Evolutionary conservation across 35 echinoderm and acorn worm genomes (phyloP), one percentile per base, ranked within the genome.

Genomic region (Ophiothrix spiculata): DNA sequence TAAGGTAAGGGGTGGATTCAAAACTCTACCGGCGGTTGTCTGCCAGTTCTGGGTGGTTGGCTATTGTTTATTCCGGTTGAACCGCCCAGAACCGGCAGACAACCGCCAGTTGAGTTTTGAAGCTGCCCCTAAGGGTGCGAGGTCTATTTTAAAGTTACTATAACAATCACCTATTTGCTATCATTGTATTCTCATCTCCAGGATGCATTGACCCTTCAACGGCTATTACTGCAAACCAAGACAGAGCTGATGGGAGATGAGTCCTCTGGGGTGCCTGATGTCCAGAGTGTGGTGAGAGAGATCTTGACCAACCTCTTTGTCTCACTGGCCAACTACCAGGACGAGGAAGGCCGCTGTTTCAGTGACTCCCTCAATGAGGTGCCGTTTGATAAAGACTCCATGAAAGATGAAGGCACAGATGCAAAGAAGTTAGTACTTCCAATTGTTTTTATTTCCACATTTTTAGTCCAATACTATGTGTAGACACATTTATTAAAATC

Each of bases 261-360:
- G 83, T 84, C 92, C 19, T 98, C 95, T 15, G 95, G 95, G 3
- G 92, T 98, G 4, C 95, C 95, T 21, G 91, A 98, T 36, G 89
- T 98, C 31, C 88, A 94, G 89, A 83, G 88, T n/a, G 76, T 93
- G 31, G 92, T 98, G 35, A 36, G 95, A 46, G 95, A 98, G 82
- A 98, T 98, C 23, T 63, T 98, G 32, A 98, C 95, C 64, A 98
- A 84, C 82, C 89, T 98, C 28, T 87, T 93, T 87, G 95, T 98
- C 38, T 98, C 95, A 1, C 83, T 98, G 33, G 95, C 91, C 64
- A 98, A 98, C 79, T 91, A 98, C 49, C 95, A 98, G 69, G 95
- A 98, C 49, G 95, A 98, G 46, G 95, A 98, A 35, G 95, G 95
- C 6, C 79, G 95, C 23, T 98, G 95, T 69, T 98, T 89, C 40